A percentile compares a stretch with the other conserved stretches of the same genome.
Evolutionary conservation across 1,140 invertebrate species (phyloP).

Genomic region (Rhagoletis pomonella): DNA sequence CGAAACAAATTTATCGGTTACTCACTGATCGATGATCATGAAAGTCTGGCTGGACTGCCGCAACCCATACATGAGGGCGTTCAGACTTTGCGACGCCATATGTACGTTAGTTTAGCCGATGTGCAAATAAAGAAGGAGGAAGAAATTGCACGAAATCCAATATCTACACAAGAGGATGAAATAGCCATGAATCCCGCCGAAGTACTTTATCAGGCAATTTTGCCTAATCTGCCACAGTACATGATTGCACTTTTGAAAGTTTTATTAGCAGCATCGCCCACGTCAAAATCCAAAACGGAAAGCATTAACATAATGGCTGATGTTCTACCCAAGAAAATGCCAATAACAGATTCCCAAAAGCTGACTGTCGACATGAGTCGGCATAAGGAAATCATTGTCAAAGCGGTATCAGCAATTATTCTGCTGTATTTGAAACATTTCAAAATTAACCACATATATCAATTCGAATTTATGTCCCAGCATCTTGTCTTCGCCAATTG

Average conservation of each 20-base stretch:
- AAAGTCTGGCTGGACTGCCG: conserved; percentile 93
- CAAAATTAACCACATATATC: conserved; percentile 99
- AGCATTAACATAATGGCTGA: conserved; percentile 99
- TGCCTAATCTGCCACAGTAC: conserved; percentile 95
- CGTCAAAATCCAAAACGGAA: conserved; percentile 98
- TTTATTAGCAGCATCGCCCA: conserved; percentile 96
- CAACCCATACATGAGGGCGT: conserved; percentile 97
- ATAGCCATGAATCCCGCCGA: conserved; percentile 88
- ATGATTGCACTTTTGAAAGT: conserved; percentile 98
- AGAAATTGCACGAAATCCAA: conserved; percentile 85
- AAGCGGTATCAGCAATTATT: conserved; percentile 96
- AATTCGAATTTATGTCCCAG: conserved; percentile 99
- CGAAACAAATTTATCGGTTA: conserved; percentile 97
- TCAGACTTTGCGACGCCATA: conserved; percentile 90
- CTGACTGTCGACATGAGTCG: conserved; percentile 97
- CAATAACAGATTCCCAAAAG: conserved; percentile 97
- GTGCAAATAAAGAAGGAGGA: conserved; percentile 89
- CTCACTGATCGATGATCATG: conserved; percentile 87
- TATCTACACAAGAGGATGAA: conserved; percentile 84
- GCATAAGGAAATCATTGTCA: conserved; percentile 99
- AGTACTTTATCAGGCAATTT: conserved; percentile 91
- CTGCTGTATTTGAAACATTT: conserved; percentile 97
- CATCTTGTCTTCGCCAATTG: conserved; percentile 99
- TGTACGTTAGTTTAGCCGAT: conserved; percentile 89
- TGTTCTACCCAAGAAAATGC: conserved; percentile 97